Evolutionary conservation across 2,888 invertebrate species (phyloP), one percentile per base, ranked within the genome.

Genomic region (Muschampia plurimacula): DNA sequence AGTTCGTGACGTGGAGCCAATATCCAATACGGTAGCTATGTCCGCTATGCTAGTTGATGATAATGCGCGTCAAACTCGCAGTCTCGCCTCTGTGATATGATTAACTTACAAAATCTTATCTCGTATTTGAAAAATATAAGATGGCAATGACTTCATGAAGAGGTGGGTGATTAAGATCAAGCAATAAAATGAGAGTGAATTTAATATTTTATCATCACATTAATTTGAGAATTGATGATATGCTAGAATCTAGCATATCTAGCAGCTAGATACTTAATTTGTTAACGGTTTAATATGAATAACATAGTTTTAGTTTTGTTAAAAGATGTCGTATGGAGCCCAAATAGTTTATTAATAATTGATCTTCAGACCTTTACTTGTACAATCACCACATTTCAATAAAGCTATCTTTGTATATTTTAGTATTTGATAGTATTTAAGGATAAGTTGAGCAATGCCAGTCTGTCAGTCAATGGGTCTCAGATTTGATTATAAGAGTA

Each of bases 1-100:
- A 76, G 95, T 96, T 5, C 93, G 96, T 39, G 95, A 95, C 1
- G 96, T 94, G 0, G 96, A 95, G 49, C 96, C 96, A 0, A 96
- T 96, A n/a, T 93, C 94, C 0, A 91, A 84, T 39, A 94, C 94
- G 0, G 92, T 92, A 0, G 91, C 93, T 0, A 89, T 93, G 92
- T 95, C 95, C 7, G 86, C 88, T 70, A 86, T 92, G 84, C 73
- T 87, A 76, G 84, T 84, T 22, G 84, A 89, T 81, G 84, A 88
- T 85, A 76, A 77, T 13, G 52, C 90, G 82, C 39, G 84, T 10
- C 81, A 85, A 68, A 79, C 88, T 3, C 84, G 88, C 1, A 91
- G 90, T 74, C 81, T 86, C 39, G 92, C 91, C 41, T 92, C 93
- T 67, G 90, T 93, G 75, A 92, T 92, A 84, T 92, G 77, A 88